Conservation (phyloP, 2,113 vertebrate genomes). For the Bubalus kerabau region DNA sequence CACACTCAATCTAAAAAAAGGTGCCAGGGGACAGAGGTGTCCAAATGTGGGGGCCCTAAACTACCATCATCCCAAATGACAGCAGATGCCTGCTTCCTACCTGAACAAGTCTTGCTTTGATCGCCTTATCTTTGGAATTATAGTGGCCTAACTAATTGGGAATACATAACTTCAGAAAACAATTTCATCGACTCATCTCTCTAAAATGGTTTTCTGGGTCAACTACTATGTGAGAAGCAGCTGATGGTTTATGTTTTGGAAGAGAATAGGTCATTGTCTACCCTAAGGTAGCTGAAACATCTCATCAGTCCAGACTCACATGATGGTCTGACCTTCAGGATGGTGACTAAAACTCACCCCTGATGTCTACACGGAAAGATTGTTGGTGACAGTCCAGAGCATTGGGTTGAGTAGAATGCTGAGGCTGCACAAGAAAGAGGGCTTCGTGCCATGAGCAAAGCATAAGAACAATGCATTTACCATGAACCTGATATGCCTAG, state of each 20-base stretch:
- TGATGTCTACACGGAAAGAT: background rate
- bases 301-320: background rate
- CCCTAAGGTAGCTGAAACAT: background rate
- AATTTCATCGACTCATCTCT: background rate
- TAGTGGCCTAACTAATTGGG: background rate
- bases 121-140: background rate
- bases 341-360: background rate
- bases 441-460: accelerated
- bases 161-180: background rate
- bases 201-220: background rate
- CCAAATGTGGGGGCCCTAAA: background rate
- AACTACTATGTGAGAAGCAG: background rate
- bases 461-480: accelerated
- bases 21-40: background rate
- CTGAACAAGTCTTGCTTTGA: background rate
- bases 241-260: background rate
- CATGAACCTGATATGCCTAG: accelerated
- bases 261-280: background rate
- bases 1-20: background rate
- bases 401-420: background rate
- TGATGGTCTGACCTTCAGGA: background rate
- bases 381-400: background rate
- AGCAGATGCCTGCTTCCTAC: background rate
- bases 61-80: background rate
- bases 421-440: background rate